Evolutionary conservation across 2,888 invertebrate genomes (phyloP).

Genomic region (Meloe dianella): DNA sequence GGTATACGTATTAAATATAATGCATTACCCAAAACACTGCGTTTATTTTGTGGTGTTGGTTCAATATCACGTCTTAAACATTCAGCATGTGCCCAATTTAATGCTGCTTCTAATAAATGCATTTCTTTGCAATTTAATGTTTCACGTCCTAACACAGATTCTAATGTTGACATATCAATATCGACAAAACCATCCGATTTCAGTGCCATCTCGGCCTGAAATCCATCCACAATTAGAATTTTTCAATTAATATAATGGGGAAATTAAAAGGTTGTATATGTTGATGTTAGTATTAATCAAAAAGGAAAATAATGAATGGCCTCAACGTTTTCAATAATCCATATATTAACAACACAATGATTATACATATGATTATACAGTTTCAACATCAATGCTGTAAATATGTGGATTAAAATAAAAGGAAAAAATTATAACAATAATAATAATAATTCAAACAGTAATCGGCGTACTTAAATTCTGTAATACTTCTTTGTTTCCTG

Average conservation of each 20-base stretch:
- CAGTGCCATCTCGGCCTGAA: slow-evolving; percentile 93
- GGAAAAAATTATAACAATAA: slow-evolving; percentile 40
- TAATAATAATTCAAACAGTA: slow-evolving; percentile 25
- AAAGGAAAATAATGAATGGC: slow-evolving; percentile 18
- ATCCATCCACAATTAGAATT: slow-evolving; percentile 24
- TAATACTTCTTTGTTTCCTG: neutral
- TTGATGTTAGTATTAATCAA: too few relatives aligned
- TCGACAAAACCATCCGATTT: slow-evolving; percentile 95
- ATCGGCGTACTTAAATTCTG: slow-evolving; percentile 35
- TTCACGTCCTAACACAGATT: slow-evolving; percentile 89
- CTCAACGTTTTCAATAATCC: slow-evolving; percentile 51
- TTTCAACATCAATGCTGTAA: slow-evolving; percentile 51
- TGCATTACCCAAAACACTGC: slow-evolving; percentile 76
- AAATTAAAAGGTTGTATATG: too few relatives aligned
- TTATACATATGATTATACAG: slow-evolving; percentile 44
- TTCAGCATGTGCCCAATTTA: slow-evolving; percentile 93
- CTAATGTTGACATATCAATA: slow-evolving; percentile 91
- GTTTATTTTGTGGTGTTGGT: slow-evolving; percentile 78
- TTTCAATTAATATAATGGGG: too few relatives aligned
- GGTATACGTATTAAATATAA: slow-evolving; percentile 90
- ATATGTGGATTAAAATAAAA: slow-evolving; percentile 55
- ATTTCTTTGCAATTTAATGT: slow-evolving; percentile 95
- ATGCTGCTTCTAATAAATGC: slow-evolving; percentile 86
- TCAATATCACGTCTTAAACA: slow-evolving; percentile 85
- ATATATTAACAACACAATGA: slow-evolving; percentile 57